A percentile compares a stretch with the other conserved stretches of the same genome.
Conservation (phyloP, 2,113 vertebrate genomes). For the Lathamus discolor region DNA sequence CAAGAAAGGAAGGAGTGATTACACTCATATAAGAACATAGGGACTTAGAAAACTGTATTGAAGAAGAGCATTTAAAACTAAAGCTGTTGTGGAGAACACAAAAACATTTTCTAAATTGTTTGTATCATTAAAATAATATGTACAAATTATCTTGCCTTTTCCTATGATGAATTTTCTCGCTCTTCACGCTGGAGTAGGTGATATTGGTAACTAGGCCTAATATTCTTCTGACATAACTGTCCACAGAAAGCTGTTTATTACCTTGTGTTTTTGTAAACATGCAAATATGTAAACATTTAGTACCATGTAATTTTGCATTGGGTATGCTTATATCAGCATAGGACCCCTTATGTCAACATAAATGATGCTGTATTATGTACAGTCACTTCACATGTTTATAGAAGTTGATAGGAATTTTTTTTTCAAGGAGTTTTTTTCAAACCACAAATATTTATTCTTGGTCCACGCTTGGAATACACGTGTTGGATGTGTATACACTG, state of each 20-base stretch:
- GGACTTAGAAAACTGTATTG: background rate
- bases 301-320: background rate
- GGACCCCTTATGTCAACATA: background rate
- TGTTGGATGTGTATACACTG: background rate
- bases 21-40: background rate
- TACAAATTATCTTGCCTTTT: background rate
- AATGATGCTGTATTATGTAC: background rate
- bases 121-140: background rate
- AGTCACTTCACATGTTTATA: constrained; percentile 18
- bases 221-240: background rate
- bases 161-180: background rate
- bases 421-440: background rate
- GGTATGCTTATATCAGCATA: background rate
- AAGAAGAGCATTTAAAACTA: background rate
- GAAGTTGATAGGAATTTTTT: background rate
- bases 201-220: background rate
- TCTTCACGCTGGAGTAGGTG: background rate
- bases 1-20: background rate
- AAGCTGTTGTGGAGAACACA: background rate
- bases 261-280: background rate
- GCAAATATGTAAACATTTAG: background rate
- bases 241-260: background rate
- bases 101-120: background rate
- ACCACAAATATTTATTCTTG: constrained; percentile 12
- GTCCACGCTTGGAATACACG: background rate